Base-by-base conservation (phyloP, 64 coral and sea anemone genomes). In the Platygyra sinensis region DNA sequence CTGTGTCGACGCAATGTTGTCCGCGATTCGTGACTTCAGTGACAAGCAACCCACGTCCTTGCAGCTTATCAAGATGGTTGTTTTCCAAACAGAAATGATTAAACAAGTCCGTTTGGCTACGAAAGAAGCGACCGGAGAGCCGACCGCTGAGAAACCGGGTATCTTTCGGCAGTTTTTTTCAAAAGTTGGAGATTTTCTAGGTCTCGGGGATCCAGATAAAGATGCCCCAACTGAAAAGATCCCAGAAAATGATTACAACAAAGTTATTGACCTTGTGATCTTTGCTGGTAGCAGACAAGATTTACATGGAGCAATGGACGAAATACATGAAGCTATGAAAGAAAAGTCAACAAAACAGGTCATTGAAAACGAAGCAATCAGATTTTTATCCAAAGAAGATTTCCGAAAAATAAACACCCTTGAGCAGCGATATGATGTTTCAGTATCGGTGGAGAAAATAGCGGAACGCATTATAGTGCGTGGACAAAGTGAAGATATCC, bases 61-160 rank as follows among this genome's bases (percentile, higher is more conserved):
- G 22, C 39, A 94, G 72, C 81, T 94, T 16, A 27, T 94, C 51
- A 88, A 89, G 8, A 78, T 94, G 31, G 46, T 78, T 25, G 67
- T 94, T 74, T 94, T 73, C 65, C 93, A 94, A 72, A 33, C 33
- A 27, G 81, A 52, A 61, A 94, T 94, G 93, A 51, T 90, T 15
- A 87, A 87, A 62, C 63, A 86, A 62, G 84, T 94, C 51, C 76
- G 78, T 22, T 64, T 52, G 1, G 30, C 52, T 54, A 87, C 87
- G n/a, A 78, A 87, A 52, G 74, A 80, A 80, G 76, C 78, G 50
- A 65, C 78, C 10, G 87, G 87, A 20, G 38, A 80, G 38, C 8
- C 51, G 18, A 18, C 76, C 0, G 2, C 17, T 7, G 42, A 80
- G 31, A 89, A 52, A 20, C 60, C 39, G 13, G 25, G 76, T 0